Evolutionary conservation across 2,797 vertebrate genomes (phyloP).

Genomic region (Diplodus sargus): DNA sequence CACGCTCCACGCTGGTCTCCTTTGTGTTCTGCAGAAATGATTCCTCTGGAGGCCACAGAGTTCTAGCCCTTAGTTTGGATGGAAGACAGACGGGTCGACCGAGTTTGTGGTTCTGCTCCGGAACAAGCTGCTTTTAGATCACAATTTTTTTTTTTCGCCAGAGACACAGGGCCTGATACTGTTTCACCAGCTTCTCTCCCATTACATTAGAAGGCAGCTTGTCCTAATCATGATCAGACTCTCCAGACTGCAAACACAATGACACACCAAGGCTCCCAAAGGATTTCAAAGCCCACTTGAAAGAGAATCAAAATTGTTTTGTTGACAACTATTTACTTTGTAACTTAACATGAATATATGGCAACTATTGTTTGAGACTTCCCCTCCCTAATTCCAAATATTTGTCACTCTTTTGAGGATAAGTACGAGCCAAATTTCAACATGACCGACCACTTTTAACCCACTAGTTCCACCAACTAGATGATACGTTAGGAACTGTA

Average conservation of each 20-base stretch:
- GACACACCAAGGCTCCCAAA: slow-evolving; percentile 36
- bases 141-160: slow-evolving; percentile 46
- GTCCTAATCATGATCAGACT: slow-evolving; percentile 54
- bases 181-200: slow-evolving; percentile 53
- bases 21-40: slow-evolving; percentile 75
- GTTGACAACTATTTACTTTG: slow-evolving; percentile 30
- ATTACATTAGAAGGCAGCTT: slow-evolving; percentile 60
- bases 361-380: slow-evolving; percentile 23
- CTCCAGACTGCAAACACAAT: slow-evolving; percentile 37
- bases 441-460: background rate
- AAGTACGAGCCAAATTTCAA: background rate
- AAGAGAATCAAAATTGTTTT: slow-evolving; percentile 36
- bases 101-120: slow-evolving; percentile 79
- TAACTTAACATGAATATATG: slow-evolving; percentile 20
- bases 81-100: slow-evolving; percentile 72
- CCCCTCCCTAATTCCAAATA: background rate
- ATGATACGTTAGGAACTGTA: background rate
- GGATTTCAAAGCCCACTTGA: slow-evolving; percentile 27
- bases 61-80: slow-evolving; percentile 75
- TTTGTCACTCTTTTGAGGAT: background rate
- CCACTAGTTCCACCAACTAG: background rate
- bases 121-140: slow-evolving; percentile 75
- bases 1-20: slow-evolving; percentile 66
- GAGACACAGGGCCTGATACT: slow-evolving; percentile 58
- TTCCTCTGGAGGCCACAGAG: slow-evolving; percentile 66